phyloP scores from a whole-genome alignment of 2,797 vertebrate genomes.

The Anabas testudineus region DNA sequence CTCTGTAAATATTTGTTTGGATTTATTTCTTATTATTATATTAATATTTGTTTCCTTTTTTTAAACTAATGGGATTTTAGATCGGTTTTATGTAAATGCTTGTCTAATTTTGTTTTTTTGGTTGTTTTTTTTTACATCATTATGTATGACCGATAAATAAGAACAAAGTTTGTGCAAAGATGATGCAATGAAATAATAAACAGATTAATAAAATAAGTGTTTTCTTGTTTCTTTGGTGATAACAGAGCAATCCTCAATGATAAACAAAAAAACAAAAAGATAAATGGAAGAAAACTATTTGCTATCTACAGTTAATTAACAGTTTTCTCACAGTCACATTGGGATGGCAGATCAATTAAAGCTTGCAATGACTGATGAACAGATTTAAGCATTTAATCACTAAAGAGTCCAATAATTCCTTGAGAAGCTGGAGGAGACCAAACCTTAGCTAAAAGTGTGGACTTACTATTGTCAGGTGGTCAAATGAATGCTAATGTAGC shows the following conservation, averaged over 20 bases:
- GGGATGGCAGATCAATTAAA: too few relatives aligned
- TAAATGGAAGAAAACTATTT: too few relatives aligned
- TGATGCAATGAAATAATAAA: slow-evolving; percentile 72
- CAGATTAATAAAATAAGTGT: slow-evolving; percentile 49
- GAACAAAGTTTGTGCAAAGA: slow-evolving; percentile 70
- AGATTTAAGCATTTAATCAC: too few relatives aligned
- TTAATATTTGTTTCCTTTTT: slow-evolving; percentile 65
- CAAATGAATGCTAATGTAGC: too few relatives aligned
- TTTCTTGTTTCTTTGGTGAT: background rate
- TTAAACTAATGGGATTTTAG: slow-evolving; percentile 79
- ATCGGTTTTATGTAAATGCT: slow-evolving; percentile 60
- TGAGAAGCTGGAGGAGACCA: too few relatives aligned
- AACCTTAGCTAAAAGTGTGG: too few relatives aligned
- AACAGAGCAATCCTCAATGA: background rate
- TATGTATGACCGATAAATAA: slow-evolving; percentile 61
- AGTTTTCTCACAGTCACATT: too few relatives aligned
- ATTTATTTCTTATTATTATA: slow-evolving; percentile 71
- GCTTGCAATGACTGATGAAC: too few relatives aligned
- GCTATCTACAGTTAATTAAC: too few relatives aligned
- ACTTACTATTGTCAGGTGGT: too few relatives aligned
- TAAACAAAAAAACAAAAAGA: too few relatives aligned
- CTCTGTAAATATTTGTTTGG: slow-evolving; percentile 81
- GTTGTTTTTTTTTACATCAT: slow-evolving; percentile 74
- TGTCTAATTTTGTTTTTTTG: slow-evolving; percentile 73
- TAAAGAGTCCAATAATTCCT: too few relatives aligned